Evolutionary conservation across 2,888 invertebrate genomes (phyloP).

Genomic region (Magallana nippona): DNA sequence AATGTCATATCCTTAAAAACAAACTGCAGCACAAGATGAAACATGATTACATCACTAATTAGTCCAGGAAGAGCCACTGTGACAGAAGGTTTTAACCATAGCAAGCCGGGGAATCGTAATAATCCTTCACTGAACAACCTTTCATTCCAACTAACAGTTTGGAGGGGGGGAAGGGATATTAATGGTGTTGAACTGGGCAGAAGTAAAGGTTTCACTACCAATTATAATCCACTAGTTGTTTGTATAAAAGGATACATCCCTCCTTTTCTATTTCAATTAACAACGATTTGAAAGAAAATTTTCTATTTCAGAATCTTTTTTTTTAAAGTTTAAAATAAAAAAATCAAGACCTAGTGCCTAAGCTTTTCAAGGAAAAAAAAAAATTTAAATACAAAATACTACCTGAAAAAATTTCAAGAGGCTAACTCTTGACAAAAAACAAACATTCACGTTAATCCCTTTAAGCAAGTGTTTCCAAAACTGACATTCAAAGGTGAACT

Average conservation of each 20-base stretch:
- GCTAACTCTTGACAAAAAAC: background rate
- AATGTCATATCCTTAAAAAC: conserved; percentile 2
- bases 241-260: background rate
- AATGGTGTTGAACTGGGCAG: background rate
- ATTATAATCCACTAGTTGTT: background rate
- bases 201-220: background rate
- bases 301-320: background rate
- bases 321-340: background rate
- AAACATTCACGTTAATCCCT: conserved; percentile 23
- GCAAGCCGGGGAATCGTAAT: background rate
- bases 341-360: background rate
- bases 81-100: background rate
- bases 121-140: background rate
- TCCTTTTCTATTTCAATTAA: background rate
- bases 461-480: background rate
- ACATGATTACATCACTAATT: background rate
- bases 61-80: background rate
- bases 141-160: background rate
- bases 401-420: conserved; percentile 15
- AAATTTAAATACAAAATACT: background rate
- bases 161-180: too few species aligned
- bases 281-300: too few species aligned
- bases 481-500: background rate
- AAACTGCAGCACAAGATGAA: background rate
- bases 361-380: background rate